Base-by-base conservation (phyloP, 2,113 vertebrate genomes). In the Sphaerodactylus townsendi region DNA sequence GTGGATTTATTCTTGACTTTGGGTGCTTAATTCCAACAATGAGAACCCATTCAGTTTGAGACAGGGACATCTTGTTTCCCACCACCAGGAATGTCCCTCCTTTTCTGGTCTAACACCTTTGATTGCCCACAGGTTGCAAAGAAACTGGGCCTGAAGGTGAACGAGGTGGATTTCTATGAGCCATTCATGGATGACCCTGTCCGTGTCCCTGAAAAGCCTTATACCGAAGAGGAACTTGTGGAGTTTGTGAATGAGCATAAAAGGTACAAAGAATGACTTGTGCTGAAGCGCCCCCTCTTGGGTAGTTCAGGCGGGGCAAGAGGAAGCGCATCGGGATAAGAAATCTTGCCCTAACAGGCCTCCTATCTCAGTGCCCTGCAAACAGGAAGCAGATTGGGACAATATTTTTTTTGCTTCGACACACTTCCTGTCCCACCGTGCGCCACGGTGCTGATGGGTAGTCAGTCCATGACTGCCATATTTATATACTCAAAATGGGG, bases 101-200 rank as follows among this genome's bases (percentile, higher is more conserved):
- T 41, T 33, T 37, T 86, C 53, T 85, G 4, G 46, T 86, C 75
- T 92, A 86, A 66, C 39, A 4, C 88, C 19, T 93, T 77, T 82
- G 37, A 66, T 64, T 83, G 10, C n/a, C 76, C 80, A 84, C 86
- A 99, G 98, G 98, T 99, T 91, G 98, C 98, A 80, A 99, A 98
- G 94, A 97, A 98, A 86, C 88, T 99, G 75, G 98, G 97, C 30
- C 93, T 99, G 89, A 99, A 99, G 94, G 90, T 99, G 94, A 99
- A 99, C 0, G 98, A 99, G 82, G 97, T 99, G n/a, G 98, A 99
- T 89, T 99, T 99, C 96, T 99, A 99, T 1, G 98, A 99, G 89
- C 98, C 98, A 0, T 99, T 99, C 91, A 99, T 99, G 98, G 97
- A 98, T 10, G 97, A 99, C 39, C 97, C 98, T 1, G 90, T 97